Base-by-base conservation (phyloP, 1,140 invertebrate genomes). In the Penaeus vannamei region DNA sequence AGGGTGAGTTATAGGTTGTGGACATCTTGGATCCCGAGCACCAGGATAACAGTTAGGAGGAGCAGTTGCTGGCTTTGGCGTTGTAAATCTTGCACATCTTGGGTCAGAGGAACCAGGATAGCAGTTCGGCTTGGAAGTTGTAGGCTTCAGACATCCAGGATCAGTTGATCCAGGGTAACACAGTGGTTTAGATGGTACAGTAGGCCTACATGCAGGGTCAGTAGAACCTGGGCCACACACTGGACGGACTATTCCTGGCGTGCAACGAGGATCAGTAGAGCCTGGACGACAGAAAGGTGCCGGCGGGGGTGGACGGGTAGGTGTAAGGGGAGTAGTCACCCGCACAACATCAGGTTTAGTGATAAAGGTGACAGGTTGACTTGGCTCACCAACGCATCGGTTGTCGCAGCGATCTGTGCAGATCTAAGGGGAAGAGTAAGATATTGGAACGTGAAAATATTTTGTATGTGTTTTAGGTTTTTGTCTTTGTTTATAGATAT, bases 41-140 rank as follows among this genome's bases (percentile, higher is more conserved):
- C 76, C 76, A 20, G 76, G 76, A n/a, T 26, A 93, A 89, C 90
- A 92, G 89, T 85, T 64, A 88, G 90, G 87, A 91, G 86, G 87
- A 87, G 92, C 42, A 85, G 76, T 90, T 23, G 94, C 46, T 46
- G 7, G 7, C 8, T 22, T 36, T 2, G 83, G 12, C 17, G 20
- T 64, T 66, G 66, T 76, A 87, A 82, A 29, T 14, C 59, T 76
- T n/a, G 62, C 32, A 46, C 88, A 90, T n/a, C 91, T 91, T 36
- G 92, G 92, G 53, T 90, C 89, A 20, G 85, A 82, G 29, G 89
- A 90, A 22, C 80, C 89, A 46, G 79, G 79, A 26, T 84, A 46
- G 94, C 94, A 60, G 93, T 93, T 26, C 94, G 94, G 87, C 62
- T 69, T 59, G 81, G 91, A 91, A 29, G 81, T 88, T 36, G 79